These are phyloP conservation scores for Hemichromis elongatus DNA, from an alignment of 2,113 vertebrate species.

Conservation along the genomic window DNA sequence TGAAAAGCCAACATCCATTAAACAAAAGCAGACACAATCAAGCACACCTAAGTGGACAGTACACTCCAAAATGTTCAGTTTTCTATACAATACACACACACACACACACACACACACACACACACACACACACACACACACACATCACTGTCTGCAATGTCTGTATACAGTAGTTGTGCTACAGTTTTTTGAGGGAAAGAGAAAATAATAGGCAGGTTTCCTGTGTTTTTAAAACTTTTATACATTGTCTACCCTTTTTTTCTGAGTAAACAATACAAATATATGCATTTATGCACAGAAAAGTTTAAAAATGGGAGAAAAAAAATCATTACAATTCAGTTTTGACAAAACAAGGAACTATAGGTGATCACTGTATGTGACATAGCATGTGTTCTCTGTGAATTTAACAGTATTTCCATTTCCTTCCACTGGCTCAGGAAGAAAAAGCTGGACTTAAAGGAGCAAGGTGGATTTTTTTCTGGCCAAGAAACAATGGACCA, in stretches of 20 bases:
- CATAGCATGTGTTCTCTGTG: not conserved
- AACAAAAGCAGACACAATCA: not conserved
- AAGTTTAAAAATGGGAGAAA: not conserved
- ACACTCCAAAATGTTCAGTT: not conserved
- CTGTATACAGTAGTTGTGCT: not conserved
- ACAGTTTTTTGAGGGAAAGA: not conserved
- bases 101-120: too few relatives aligned
- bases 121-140: not conserved
- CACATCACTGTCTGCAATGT: not conserved
- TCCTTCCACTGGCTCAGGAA: not conserved
- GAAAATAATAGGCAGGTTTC: not conserved
- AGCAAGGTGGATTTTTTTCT: not conserved
- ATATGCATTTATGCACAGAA: not conserved
- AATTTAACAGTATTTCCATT: not conserved
- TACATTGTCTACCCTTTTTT: not conserved
- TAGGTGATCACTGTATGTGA: not conserved
- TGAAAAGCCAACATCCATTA: not conserved
- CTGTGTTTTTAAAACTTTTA: not conserved
- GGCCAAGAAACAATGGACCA: not conserved
- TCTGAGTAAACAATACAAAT: not conserved
- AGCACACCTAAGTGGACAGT: not conserved
- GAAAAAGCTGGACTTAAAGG: not conserved
- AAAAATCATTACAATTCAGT: not conserved
- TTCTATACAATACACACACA: not conserved
- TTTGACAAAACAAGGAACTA: not conserved